Conservation (phyloP, 2,113 vertebrate species). For the Prionailurus bengalensis region DNA sequence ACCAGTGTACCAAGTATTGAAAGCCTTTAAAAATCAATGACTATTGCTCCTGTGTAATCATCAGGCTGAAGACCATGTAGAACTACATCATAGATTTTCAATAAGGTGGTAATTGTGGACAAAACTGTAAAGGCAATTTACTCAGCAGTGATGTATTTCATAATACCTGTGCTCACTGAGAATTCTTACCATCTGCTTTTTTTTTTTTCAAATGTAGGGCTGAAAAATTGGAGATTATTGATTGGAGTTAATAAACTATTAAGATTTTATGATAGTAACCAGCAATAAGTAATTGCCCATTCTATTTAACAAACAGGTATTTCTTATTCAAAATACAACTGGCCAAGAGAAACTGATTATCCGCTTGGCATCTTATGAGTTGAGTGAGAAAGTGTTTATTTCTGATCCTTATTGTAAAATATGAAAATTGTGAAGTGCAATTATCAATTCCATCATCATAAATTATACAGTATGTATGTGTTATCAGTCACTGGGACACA, state of each 20-base stretch:
- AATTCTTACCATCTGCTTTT: conserved; percentile 37
- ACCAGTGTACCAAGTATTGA: conserved; percentile 47
- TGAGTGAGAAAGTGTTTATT: neutral
- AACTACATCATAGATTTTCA: conserved; percentile 63
- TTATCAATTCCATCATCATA: neutral
- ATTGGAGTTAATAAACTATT: conserved; percentile 43
- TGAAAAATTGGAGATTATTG: conserved; percentile 36
- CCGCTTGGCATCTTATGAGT: neutral
- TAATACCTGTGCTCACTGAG: conserved; percentile 32
- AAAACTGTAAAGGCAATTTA: conserved; percentile 69
- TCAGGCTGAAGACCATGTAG: neutral
- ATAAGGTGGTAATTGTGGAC: conserved; percentile 69
- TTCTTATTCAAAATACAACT: conserved; percentile 39
- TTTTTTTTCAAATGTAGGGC: neutral
- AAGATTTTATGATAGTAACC: conserved; percentile 59
- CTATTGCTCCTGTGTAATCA: conserved; percentile 45
- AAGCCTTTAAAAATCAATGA: conserved; percentile 67
- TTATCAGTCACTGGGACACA: neutral
- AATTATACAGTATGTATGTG: neutral
- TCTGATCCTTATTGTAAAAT: neutral
- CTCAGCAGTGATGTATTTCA: conserved; percentile 59
- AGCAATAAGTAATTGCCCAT: neutral
- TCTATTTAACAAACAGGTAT: conserved; percentile 38
- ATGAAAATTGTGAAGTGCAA: neutral
- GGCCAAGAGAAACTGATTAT: neutral